Evolutionary conservation across 2,888 invertebrate species (phyloP).

Genomic region (Anoplius nigerrimus): DNA sequence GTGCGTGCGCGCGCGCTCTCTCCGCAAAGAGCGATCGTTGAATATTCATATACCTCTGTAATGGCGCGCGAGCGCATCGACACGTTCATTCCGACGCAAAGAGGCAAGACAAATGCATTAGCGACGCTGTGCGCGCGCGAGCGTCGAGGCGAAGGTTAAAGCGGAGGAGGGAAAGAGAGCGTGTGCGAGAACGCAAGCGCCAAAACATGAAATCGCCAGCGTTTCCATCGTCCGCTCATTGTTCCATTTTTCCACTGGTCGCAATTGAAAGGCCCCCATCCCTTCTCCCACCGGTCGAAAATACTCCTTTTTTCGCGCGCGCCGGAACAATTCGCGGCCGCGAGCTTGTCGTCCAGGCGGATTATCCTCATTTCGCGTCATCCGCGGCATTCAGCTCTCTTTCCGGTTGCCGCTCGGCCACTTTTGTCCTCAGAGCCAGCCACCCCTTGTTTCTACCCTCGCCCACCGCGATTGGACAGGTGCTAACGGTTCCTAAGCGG

Average conservation of each 20-base stretch:
- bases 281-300: too few relatives aligned
- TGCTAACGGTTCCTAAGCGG: neutral
- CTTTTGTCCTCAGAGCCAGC: neutral
- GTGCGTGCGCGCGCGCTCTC: too few relatives aligned
- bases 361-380: constrained; percentile 1
- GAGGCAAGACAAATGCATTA: too few relatives aligned
- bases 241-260: constrained; percentile 9
- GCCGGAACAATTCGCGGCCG: too few relatives aligned
- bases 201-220: neutral
- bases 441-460: too few relatives aligned
- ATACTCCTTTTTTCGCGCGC: neutral
- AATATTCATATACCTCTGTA: neutral
- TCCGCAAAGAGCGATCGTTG: neutral
- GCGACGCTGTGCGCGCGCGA: too few relatives aligned
- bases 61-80: neutral
- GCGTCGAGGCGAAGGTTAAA: too few relatives aligned
- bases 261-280: too few relatives aligned
- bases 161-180: too few relatives aligned
- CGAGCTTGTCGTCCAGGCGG: neutral
- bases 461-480: neutral
- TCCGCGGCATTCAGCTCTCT: constrained; percentile 7
- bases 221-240: neutral
- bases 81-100: neutral
- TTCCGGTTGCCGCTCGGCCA: neutral
- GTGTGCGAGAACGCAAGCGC: too few relatives aligned